Percentiles rank a stretch among this genome's conserved stretches.
These are phyloP conservation scores for Illadopsis cleaveri DNA, from an alignment of 2,113 vertebrate genomes.

Conservation along the genomic window DNA sequence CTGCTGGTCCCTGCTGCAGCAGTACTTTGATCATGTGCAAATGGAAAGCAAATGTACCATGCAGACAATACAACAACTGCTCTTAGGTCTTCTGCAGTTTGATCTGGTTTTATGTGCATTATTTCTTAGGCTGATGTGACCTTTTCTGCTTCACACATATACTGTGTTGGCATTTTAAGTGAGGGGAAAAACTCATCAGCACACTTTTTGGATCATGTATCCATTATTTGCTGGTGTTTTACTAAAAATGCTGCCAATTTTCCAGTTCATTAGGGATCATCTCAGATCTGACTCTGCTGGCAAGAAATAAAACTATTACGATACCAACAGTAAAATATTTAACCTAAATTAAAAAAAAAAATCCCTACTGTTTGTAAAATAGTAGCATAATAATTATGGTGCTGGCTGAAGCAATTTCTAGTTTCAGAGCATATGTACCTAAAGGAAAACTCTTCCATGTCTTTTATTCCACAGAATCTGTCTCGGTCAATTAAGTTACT, in stretches of 20 bases:
- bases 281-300: neutral
- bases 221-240: neutral
- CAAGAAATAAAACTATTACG: slow-evolving; percentile 4
- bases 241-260: slow-evolving; percentile 33
- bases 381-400: neutral
- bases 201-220: neutral
- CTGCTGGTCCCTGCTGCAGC: neutral
- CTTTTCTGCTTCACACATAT: neutral
- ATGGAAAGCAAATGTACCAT: neutral
- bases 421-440: neutral
- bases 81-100: neutral
- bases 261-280: slow-evolving; percentile 42
- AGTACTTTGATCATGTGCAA: neutral
- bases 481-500: neutral
- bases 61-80: neutral
- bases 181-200: neutral
- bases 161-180: neutral
- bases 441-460: neutral
- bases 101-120: neutral
- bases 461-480: neutral
- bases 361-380: neutral
- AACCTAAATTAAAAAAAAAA: neutral
- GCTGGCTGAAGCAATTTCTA: neutral
- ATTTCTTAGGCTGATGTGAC: neutral
- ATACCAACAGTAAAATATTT: slow-evolving; percentile 29